Evolutionary conservation across 2,797 vertebrate species (phyloP), one percentile per base, ranked within the genome.

Genomic region (Danio jaintianensis): DNA sequence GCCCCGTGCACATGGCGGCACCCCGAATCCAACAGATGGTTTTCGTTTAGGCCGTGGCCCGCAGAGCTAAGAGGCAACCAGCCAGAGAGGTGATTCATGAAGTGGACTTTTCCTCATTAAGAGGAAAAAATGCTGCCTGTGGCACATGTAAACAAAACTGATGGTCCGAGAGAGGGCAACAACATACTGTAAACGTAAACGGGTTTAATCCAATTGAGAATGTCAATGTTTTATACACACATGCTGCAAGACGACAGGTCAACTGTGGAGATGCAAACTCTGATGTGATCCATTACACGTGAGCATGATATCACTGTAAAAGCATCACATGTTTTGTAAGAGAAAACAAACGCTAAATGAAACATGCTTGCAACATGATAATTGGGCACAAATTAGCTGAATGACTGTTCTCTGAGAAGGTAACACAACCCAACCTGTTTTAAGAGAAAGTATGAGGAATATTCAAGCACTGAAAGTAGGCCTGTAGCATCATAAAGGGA

Each of bases 41-140:
- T 94, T 93, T 91, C 82, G 90, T 95, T 95, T 94, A 89, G 90
- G 83, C 88, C 84, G 3, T 74, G 69, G 70, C 29, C 55, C 15
- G 16, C 87, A 83, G 61, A 73, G 86, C 86, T 87, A 82, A n/a
- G 86, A 88, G 90, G 90, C 88, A 67, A 86, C 1, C 88, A 90
- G 90, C 90, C 92, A 90, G 88, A 77, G 88, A 92, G 91, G 91
- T 91, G 91, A 93, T 92, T 92, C 92, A 93, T 89, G 89, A 92
- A 87, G 89, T 71, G 75, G 91, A 90, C 74, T 69, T 82, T 80
- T 83, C 82, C 71, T 78, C 45, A 42, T 84, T 90, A 88, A 80
- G 90, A 52, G 36, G 76, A 71, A 83, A 74, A 77, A 59, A 87
- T 74, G 76, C 20, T 83, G 87, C 82, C 88, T 16, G 68, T 61